Evolutionary conservation across 2,888 invertebrate genomes (phyloP).

Genomic region (Palloptera scutellata): DNA sequence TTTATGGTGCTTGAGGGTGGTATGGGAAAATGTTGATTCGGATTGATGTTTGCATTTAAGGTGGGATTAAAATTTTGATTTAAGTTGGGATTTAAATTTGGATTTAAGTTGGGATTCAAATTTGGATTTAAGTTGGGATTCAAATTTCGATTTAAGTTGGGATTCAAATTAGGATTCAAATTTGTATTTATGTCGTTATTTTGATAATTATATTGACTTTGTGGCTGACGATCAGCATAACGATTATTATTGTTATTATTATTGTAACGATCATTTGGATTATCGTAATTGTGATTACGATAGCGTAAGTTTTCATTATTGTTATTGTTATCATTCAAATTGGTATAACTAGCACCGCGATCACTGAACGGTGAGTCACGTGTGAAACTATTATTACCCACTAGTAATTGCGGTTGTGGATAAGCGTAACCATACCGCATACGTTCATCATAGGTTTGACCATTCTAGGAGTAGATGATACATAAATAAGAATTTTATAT

Average conservation of each 20-base stretch:
- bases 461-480: conserved; percentile 51
- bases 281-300: conserved; percentile 53
- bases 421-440: conserved; percentile 55
- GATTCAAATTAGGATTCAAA: conserved; percentile 19
- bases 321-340: conserved; percentile 32
- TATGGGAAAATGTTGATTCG: conserved; percentile 22
- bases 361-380: conserved; percentile 57
- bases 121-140: neutral
- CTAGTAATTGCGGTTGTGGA: conserved; percentile 44
- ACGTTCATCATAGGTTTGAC: conserved; percentile 59
- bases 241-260: conserved; percentile 24
- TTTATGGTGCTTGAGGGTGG: conserved; percentile 41
- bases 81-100: conserved; percentile 26
- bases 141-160: conserved; percentile 13
- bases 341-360: conserved; percentile 25
- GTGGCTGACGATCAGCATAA: conserved; percentile 22
- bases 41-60: conserved; percentile 4
- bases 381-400: conserved; percentile 44
- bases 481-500: neutral
- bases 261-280: conserved; percentile 33
- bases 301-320: conserved; percentile 40
- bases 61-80: neutral
- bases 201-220: conserved; percentile 40
- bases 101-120: conserved; percentile 11
- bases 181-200: conserved; percentile 28